These are phyloP conservation scores for Drosophila suboccidentalis DNA, from an alignment of 2,888 invertebrate genomes.

Conservation along the genomic window DNA sequence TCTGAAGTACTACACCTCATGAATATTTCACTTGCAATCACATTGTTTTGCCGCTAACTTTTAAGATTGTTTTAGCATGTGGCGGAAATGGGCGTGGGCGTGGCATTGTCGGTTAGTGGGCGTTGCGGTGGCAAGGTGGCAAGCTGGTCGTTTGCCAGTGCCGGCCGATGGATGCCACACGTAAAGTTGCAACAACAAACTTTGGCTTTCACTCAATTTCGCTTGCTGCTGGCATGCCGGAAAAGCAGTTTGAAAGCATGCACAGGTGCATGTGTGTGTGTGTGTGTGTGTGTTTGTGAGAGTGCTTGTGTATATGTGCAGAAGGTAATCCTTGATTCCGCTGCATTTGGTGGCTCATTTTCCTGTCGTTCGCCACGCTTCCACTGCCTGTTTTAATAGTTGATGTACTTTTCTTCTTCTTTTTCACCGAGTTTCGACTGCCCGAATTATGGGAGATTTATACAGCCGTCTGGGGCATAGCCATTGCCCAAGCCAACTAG, in stretches of 20 bases:
- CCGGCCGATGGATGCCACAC: slow-evolving; percentile 52
- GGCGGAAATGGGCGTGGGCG: slow-evolving; percentile 72
- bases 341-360: slow-evolving; percentile 69
- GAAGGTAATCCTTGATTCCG: slow-evolving; percentile 73
- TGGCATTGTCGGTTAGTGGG: slow-evolving; percentile 46
- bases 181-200: slow-evolving; percentile 71
- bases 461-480: slow-evolving; percentile 59
- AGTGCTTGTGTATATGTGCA: slow-evolving; percentile 25
- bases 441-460: slow-evolving; percentile 73
- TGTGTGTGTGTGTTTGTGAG: slow-evolving; percentile 19
- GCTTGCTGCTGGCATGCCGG: slow-evolving; percentile 43
- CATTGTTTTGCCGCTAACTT: slow-evolving; percentile 82
- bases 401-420: slow-evolving; percentile 41
- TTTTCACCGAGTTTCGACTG: slow-evolving; percentile 37
- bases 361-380: slow-evolving; percentile 49
- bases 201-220: slow-evolving; percentile 77
- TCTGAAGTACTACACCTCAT: slow-evolving; percentile 59
- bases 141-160: slow-evolving; percentile 11
- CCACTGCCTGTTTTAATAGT: slow-evolving; percentile 51
- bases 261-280: slow-evolving; percentile 23
- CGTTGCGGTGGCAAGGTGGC: slow-evolving; percentile 27
- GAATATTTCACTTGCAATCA: slow-evolving; percentile 83
- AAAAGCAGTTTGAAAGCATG: slow-evolving; percentile 59
- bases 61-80: slow-evolving; percentile 80
- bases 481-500: slow-evolving; percentile 56